Evolutionary conservation across 2,888 invertebrate species (phyloP).

Genomic region (Microplitis deprimator): DNA sequence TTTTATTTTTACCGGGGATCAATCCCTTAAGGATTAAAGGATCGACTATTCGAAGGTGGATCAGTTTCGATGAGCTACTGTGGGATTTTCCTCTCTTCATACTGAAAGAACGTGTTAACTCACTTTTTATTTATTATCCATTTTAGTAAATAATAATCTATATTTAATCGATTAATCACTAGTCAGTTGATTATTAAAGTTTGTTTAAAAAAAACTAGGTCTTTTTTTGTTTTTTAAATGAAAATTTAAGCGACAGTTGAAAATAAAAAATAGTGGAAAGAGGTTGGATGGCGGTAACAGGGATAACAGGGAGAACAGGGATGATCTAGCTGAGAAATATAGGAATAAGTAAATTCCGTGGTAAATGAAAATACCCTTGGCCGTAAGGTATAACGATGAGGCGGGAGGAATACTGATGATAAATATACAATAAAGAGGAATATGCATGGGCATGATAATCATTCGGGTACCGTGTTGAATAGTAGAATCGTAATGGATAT

Average conservation of each 20-base stretch:
- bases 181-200: no score
- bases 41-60: background rate
- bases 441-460: slow-evolving; percentile 45
- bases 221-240: no score
- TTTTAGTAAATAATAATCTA: no score
- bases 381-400: background rate
- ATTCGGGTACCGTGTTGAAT: slow-evolving; percentile 43
- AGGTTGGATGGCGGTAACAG: no score
- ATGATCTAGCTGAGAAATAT: background rate
- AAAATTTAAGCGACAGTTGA: no score
- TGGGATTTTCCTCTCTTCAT: background rate
- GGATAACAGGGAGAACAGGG: no score
- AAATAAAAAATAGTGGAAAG: no score
- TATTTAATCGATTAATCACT: no score
- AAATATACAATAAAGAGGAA: slow-evolving; percentile 34
- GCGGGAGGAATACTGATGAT: slow-evolving; percentile 39
- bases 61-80: background rate
- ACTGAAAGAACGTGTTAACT: background rate
- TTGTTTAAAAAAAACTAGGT: no score
- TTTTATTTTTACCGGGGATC: background rate
- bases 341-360: background rate
- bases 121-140: background rate
- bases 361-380: slow-evolving; percentile 13
- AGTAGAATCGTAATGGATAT: slow-evolving; percentile 37
- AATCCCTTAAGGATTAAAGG: background rate